Evolutionary conservation across 64 coral and sea anemone genomes (phyloP), one percentile per base, ranked within the genome.

Genomic region (Orbicella faveolata): DNA sequence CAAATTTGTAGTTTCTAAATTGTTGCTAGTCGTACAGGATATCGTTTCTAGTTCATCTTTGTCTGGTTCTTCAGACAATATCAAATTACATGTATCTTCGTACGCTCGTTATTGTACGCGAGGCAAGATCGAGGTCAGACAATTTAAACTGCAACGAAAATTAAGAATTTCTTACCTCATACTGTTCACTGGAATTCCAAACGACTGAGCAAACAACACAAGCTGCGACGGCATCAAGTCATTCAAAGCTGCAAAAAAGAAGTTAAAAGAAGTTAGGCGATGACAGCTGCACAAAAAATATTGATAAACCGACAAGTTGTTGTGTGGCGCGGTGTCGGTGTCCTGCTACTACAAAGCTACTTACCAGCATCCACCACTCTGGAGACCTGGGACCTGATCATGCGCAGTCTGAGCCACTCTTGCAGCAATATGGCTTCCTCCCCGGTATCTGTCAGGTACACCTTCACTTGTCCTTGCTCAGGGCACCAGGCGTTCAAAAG

Each of bases 171-270:
- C 83, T 57, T 36, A 98, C 96, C 96, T 98, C 90, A 95, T 98
- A 61, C 93, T 95, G 81, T 80, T 89, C 0, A 95, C 96, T 87
- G 96, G 96, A 63, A 98, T 95, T 54, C 96, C 96, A 90, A 98
- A 98, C 9, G 96, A 98, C 76, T 98, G 96, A 3, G 90, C 96
- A 88, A 98, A 98, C 64, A 93, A 75, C 59, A 98, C 93, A 34
- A 98, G 67, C 63, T 98, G 93, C 19, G 96, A 81, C n/a, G 96
- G 93, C 51, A 93, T 21, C 70, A 95, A 25, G 36, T 98, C 92
- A 23, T 79, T 93, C 13, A 98, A 88, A 10, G 93, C 96, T 98
- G 63, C 36, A 86, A 92, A 59, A 65, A 9, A 36, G 20, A 48
- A 48, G 44, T 48, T 48, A 48, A 48, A 48, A 48, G 44, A 48